Conservation (phyloP, 1,140 invertebrate species). For the Brachionus paranguensis region DNA sequence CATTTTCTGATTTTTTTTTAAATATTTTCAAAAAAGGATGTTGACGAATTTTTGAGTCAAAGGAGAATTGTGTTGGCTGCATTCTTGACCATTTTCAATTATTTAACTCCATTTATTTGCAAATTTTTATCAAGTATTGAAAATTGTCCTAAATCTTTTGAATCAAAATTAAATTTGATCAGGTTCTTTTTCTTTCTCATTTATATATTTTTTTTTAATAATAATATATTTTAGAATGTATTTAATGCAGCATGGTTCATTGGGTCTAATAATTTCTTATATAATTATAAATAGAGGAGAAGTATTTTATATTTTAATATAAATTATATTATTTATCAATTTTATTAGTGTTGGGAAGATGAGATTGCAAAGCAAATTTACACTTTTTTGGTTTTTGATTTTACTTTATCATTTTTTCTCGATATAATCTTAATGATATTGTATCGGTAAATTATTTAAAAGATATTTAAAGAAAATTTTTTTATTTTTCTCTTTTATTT, state of each 20-base stretch:
- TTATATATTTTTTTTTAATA: neutral
- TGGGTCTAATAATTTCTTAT: neutral
- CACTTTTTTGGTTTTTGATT: neutral
- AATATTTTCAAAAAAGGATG: neutral
- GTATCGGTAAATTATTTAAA: neutral
- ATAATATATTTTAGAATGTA: neutral
- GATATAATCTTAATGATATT: neutral
- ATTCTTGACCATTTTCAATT: neutral
- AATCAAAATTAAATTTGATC: neutral
- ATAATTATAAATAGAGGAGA: neutral
- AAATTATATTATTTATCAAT: neutral
- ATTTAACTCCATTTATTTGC: neutral
- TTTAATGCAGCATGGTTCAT: neutral
- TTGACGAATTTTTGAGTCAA: neutral
- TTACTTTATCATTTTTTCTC: neutral
- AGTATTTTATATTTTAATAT: neutral
- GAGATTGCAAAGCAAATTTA: neutral
- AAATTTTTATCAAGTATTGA: neutral
- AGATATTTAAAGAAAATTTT: no score
- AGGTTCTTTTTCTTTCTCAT: neutral
- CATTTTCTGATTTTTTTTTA: neutral
- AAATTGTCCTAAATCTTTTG: neutral
- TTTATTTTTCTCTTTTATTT: neutral
- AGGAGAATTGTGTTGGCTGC: neutral
- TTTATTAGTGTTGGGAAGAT: conserved; percentile 22